Conservation (phyloP, 1,140 invertebrate genomes). For the Rhyacophila brunnea region DNA sequence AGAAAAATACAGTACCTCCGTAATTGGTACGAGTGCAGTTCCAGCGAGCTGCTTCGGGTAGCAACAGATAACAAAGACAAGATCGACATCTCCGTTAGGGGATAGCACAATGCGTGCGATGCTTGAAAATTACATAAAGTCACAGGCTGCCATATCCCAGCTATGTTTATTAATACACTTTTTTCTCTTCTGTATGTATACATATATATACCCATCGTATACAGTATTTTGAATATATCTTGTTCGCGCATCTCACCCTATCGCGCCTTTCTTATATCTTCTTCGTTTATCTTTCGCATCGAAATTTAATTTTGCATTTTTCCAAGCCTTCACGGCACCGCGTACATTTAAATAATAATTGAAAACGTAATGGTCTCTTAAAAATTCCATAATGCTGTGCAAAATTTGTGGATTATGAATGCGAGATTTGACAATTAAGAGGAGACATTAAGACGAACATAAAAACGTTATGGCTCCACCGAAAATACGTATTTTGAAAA, state of each 20-base stretch:
- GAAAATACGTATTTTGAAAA: background rate
- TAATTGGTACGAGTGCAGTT: too few relatives aligned
- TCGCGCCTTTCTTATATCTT: too few relatives aligned
- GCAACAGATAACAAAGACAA: too few relatives aligned
- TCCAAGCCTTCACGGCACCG: background rate
- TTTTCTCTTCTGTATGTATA: background rate
- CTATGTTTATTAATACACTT: background rate
- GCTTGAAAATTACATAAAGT: too few relatives aligned
- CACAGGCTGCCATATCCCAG: too few relatives aligned
- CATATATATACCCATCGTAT: too few relatives aligned
- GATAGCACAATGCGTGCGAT: too few relatives aligned
- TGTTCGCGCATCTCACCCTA: too few relatives aligned
- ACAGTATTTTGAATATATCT: too few relatives aligned
- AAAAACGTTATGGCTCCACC: background rate
- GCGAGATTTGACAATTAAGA: constrained; percentile 3
- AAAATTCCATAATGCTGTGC: constrained; percentile 2
- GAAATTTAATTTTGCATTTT: constrained; percentile 15
- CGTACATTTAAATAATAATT: constrained; percentile 22
- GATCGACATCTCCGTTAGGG: too few relatives aligned
- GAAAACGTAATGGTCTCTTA: constrained; percentile 10
- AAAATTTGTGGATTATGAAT: background rate
- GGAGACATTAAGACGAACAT: background rate
- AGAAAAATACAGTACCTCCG: too few relatives aligned
- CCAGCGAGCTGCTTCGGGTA: too few relatives aligned
- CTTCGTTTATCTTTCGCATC: background rate